Evolutionary conservation across 2,888 invertebrate species (phyloP), one percentile per base, ranked within the genome.

Genomic region (Gerris lacustris): DNA sequence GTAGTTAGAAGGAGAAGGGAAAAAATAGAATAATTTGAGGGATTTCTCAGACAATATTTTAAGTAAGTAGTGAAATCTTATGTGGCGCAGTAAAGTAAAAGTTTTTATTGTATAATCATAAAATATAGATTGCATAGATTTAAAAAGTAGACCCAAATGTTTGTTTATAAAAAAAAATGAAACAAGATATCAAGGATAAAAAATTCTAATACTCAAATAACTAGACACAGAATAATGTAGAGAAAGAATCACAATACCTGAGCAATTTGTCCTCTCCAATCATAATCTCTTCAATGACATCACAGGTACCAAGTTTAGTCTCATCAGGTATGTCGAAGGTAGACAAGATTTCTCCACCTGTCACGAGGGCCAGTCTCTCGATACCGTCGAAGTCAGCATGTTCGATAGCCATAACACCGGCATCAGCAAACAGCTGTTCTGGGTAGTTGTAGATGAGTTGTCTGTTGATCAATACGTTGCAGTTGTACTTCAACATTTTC

Each of bases 341-440:
- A 17, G 98, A 99, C 1, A 92, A 95, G 77, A 99, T 99, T 83
- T 99, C 99, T 72, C 96, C 98, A 70, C 96, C 98, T 74, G 97
- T 95, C 15, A 99, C 99, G 44, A 98, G 86, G 44, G 98, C 97
- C 72, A 99, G 83, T 73, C 98, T 86, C 81, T 99, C 98, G 78
- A 99, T 96, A 69, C 99, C 99, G 81, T 99, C 98, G 80, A 99
- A 99, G 81, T 99, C 99, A 5, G 99, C 99, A 80, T 99, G 99
- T 79, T 99, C 99, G 76, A 99, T 99, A 1, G 99, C 97, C 98
- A 99, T 99, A 7, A 98, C 88, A 67, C 94, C 92, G 66, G 95
- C 94, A 83, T 99, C 99, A 63, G 98, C 96, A 81, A 99, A 99
- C 77, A 99, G 82, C 82, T 99, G 99, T 81, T 99, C 99, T 0